Conservation (phyloP, 2,113 vertebrate species). For the Bubo blakistoni region DNA sequence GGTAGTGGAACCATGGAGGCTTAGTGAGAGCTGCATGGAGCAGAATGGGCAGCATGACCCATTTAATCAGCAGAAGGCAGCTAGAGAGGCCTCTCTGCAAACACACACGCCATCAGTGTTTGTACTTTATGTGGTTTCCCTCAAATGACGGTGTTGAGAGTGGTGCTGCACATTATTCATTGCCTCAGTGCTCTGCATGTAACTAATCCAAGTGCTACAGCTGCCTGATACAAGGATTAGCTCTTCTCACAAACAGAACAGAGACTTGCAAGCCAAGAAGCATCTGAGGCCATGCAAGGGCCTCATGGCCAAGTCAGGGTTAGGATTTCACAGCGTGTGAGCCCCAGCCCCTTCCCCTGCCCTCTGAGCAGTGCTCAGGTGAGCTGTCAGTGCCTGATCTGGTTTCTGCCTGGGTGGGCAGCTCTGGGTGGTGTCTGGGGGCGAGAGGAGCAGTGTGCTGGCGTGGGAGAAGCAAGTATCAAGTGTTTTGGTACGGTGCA, state of each 20-base stretch:
- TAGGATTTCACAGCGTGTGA: not conserved
- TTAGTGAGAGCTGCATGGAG: not conserved
- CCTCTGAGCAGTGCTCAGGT: not conserved
- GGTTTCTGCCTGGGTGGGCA: not conserved
- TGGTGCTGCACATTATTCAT: not conserved
- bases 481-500: not conserved
- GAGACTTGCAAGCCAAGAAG: not conserved
- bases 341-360: not conserved
- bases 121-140: not conserved
- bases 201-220: not conserved
- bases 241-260: not conserved
- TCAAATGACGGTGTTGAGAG: not conserved
- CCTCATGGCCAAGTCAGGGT: not conserved
- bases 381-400: not conserved
- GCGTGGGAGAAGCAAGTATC: not conserved
- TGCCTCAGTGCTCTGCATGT: not conserved
- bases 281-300: not conserved
- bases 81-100: not conserved
- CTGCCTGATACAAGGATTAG: not conserved
- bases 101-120: not conserved
- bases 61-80: not conserved
- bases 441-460: rapidly evolving
- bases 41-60: not conserved
- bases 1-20: not conserved
- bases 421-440: not conserved